Percentiles rank a stretch among this genome's conserved stretches.
phyloP scores from a whole-genome alignment of 2,888 invertebrate species.

The Steinernema carpocapsae region DNA sequence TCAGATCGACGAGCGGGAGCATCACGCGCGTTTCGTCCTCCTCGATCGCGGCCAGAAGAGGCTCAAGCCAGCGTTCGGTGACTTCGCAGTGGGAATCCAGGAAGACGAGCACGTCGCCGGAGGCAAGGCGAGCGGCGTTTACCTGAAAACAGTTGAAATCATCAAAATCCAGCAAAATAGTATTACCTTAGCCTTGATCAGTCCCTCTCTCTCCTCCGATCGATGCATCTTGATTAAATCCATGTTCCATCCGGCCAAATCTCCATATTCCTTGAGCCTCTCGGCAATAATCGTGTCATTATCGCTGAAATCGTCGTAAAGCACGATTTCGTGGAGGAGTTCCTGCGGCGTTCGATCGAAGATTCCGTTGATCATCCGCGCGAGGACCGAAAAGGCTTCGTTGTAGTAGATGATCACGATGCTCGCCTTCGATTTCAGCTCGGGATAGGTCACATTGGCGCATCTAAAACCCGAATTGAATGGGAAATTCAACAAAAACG shows the following conservation, averaged over 20 bases:
- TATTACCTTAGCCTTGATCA: slow-evolving; percentile 51
- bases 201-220: slow-evolving; percentile 44
- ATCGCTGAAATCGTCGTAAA: slow-evolving; percentile 68
- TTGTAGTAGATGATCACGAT: slow-evolving; percentile 99
- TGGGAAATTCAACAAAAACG: neutral
- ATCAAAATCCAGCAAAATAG: neutral
- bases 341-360: slow-evolving; percentile 55
- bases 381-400: slow-evolving; percentile 94
- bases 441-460: slow-evolving; percentile 52
- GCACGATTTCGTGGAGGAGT: slow-evolving; percentile 66
- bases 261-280: slow-evolving; percentile 52
- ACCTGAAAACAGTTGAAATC: slow-evolving; percentile 76
- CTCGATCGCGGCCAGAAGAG: slow-evolving; percentile 86
- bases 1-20: slow-evolving; percentile 97
- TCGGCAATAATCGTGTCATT: slow-evolving; percentile 43
- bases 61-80: slow-evolving; percentile 95
- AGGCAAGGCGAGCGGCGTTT: slow-evolving; percentile 87
- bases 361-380: slow-evolving; percentile 74
- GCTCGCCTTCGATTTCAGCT: slow-evolving; percentile 53
- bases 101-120: slow-evolving; percentile 90
- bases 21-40: slow-evolving; percentile 85
- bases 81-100: slow-evolving; percentile 98
- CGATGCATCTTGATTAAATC: slow-evolving; percentile 41
- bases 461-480: slow-evolving; percentile 58
- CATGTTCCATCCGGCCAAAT: slow-evolving; percentile 27